Conservation (phyloP, 1,140 invertebrate genomes). For the Lordiphosa clarofinis region DNA sequence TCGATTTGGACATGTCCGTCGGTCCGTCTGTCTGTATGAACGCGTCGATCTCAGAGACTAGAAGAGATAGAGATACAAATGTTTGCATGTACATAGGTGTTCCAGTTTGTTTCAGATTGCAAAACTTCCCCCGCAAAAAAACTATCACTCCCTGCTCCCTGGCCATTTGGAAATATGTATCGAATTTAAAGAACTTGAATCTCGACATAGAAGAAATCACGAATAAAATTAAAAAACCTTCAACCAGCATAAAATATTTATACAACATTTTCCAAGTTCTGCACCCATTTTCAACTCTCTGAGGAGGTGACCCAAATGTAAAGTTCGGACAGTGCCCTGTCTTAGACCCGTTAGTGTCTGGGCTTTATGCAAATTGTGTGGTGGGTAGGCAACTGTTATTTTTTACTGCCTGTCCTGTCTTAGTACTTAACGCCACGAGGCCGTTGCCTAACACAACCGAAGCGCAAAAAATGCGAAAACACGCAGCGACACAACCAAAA, state of each 20-base stretch:
- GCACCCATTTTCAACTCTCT: slow-evolving; percentile 4
- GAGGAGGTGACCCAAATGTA: slow-evolving; percentile 24
- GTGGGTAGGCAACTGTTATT: slow-evolving; percentile 7
- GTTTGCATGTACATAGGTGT: too few relatives aligned
- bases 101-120: too few relatives aligned
- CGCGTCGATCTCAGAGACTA: too few relatives aligned
- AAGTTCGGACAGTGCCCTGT: slow-evolving; percentile 25
- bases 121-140: too few relatives aligned
- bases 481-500: slow-evolving; percentile 37
- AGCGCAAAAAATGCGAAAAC: slow-evolving; percentile 73
- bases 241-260: neutral
- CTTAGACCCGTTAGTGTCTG: slow-evolving; percentile 27
- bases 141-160: too few relatives aligned
- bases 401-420: slow-evolving; percentile 3
- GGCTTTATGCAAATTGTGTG: slow-evolving; percentile 45
- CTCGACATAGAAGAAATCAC: too few relatives aligned
- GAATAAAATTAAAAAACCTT: too few relatives aligned
- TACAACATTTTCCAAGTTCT: slow-evolving; percentile 17
- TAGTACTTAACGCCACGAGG: slow-evolving; percentile 70
- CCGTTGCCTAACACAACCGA: slow-evolving; percentile 49
- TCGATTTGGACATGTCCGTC: too few relatives aligned
- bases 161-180: too few relatives aligned
- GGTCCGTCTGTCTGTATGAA: too few relatives aligned
- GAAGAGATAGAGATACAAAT: too few relatives aligned
- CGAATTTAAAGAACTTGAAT: too few relatives aligned